Evolutionary conservation across 2,113 vertebrate species (phyloP).

Genomic region (Grallaria varia): DNA sequence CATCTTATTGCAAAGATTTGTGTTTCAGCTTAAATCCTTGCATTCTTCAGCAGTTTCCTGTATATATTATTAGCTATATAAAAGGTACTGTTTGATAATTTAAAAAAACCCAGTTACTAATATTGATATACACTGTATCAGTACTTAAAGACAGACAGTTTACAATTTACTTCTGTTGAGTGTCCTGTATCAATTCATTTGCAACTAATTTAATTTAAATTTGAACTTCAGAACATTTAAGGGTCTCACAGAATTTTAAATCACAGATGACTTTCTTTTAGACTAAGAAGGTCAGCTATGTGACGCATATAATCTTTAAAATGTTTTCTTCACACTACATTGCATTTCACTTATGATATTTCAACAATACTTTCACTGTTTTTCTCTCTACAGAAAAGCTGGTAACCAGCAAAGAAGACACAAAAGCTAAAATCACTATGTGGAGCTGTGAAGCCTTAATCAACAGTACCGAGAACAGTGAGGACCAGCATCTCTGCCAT

Average conservation of each 20-base stretch:
- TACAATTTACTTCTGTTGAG: background rate
- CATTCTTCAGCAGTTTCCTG: background rate
- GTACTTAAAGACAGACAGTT: background rate
- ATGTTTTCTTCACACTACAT: background rate
- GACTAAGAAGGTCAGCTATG: background rate
- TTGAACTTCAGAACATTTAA: background rate
- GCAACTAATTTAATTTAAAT: background rate
- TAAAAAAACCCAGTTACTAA: background rate
- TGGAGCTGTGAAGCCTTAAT: constrained; percentile 92
- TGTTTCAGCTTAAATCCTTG: background rate
- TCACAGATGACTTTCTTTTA: background rate
- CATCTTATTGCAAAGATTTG: background rate
- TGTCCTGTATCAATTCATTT: background rate
- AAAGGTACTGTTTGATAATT: background rate
- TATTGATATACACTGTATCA: background rate
- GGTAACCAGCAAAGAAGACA: constrained; percentile 58
- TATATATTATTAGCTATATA: background rate
- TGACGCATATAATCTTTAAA: fast-evolving
- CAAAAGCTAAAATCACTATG: constrained; percentile 80
- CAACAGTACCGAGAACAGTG: constrained; percentile 76
- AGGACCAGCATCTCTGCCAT: constrained; percentile 86
- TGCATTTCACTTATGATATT: background rate
- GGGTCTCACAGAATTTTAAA: background rate
- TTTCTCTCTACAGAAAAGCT: constrained; percentile 72
- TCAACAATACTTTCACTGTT: background rate